Evolutionary conservation across 2,888 invertebrate genomes (phyloP).

Genomic region (Patella caerulea): DNA sequence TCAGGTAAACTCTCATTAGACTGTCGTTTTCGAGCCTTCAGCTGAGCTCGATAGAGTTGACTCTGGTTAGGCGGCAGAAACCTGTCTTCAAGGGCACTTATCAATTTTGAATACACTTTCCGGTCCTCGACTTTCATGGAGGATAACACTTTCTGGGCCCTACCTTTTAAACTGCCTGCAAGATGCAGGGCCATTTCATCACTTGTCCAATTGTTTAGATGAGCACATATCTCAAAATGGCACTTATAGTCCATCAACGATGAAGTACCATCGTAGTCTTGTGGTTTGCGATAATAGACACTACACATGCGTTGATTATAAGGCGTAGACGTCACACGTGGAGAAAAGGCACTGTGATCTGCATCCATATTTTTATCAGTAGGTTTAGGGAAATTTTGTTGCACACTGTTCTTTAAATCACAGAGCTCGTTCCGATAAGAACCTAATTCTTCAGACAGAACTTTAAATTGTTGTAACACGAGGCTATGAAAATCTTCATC

Average conservation of each 20-base stretch:
- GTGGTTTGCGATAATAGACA: neutral
- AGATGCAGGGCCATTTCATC: neutral
- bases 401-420: too few species aligned
- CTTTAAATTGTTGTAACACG: too few species aligned
- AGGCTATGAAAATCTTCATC: too few species aligned
- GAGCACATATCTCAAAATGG: neutral
- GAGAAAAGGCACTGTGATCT: too few species aligned
- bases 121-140: neutral
- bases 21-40: neutral
- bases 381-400: too few species aligned
- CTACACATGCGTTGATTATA: fast-evolving
- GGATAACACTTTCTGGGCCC: conserved; percentile 1
- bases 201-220: neutral
- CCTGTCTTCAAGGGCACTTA: neutral
- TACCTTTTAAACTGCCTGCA: neutral
- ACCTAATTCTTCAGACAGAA: too few species aligned
- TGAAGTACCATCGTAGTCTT: conserved; percentile 3
- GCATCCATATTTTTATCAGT: too few species aligned
- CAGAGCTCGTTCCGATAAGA: too few species aligned
- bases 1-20: neutral
- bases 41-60: neutral
- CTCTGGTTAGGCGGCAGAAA: neutral
- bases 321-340: too few species aligned
- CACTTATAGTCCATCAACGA: neutral
- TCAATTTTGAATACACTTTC: neutral